Base-by-base conservation (phyloP, 1,140 invertebrate species). In the Copidosoma floridanum region DNA sequence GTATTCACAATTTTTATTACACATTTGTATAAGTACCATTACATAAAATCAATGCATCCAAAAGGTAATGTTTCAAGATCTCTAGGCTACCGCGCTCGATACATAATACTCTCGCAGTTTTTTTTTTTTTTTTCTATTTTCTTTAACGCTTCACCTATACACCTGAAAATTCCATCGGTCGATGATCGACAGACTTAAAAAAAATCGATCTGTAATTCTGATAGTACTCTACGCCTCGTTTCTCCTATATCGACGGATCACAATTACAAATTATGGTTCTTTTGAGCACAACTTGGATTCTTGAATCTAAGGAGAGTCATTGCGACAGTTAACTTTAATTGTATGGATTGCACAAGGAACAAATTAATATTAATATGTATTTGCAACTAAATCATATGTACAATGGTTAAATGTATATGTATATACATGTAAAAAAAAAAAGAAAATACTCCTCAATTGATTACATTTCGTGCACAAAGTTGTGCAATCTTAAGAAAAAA, bases 1-100 rank as follows among this genome's bases (percentile, higher is more conserved):
- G n/a, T 55, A 55, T 47, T 61, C 44, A 41, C 43, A 61, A 55
- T n/a, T n/a, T n/a, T n/a, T n/a, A 50, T 61, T 40, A 48, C 27
- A 44, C 47, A 47, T 38, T 43, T 61, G 41, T 11, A 54, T 21
- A 32, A 51, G 27, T 14, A 7, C 20, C 26, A 51, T 52, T 35
- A n/a, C n/a, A n/a, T n/a, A n/a, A n/a, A n/a, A n/a, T 1, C 8
- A 23, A 21, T 46, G 11, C 26, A 23, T 47, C 23, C 29, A 52
- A 0, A 26, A 50, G 48, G 24, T 21, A 43, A 57, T n/a, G 52
- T 62, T 62, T 56, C 53, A 62, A 62, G 47, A 52, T 57, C 46
- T 18, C 46, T n/a, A 24, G 43, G 29, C 2, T 12, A 46, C 14
- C 43, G 40, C 40, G 37, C 50, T 47, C 44, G 23, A 27, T 40